Percentiles rank a stretch among this genome's conserved stretches.
Evolutionary conservation across 2,113 vertebrate species (phyloP).

Genomic region (Taxidea taxus): DNA sequence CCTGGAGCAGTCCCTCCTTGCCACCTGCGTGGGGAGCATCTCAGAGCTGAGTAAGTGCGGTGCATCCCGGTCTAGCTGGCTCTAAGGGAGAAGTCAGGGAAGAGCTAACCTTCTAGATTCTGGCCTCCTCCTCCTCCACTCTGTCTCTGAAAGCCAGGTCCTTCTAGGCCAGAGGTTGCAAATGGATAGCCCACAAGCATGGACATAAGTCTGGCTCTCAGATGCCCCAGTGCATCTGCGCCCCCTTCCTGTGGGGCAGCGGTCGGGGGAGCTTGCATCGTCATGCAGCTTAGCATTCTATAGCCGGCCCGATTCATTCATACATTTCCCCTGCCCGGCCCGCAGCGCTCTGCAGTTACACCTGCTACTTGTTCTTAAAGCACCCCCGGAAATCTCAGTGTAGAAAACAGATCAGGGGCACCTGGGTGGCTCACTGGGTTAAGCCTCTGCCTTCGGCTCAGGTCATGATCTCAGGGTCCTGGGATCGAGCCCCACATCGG

Average conservation of each 20-base stretch:
- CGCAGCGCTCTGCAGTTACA: not conserved
- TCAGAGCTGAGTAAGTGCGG: conserved; percentile 95
- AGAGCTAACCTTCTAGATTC: not conserved
- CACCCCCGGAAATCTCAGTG: not conserved
- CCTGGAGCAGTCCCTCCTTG: conserved; percentile 96
- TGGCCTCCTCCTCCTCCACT: not conserved
- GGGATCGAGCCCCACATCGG: too few species aligned
- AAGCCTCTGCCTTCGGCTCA: too few species aligned
- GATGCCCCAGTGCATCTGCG: not conserved
- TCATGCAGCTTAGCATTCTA: not conserved
- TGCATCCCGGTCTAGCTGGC: fast-evolving
- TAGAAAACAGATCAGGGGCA: too few species aligned
- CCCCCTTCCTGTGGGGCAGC: not conserved
- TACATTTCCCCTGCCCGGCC: not conserved
- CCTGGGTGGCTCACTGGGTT: too few species aligned
- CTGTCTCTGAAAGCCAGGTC: not conserved
- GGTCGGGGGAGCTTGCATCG: fast-evolving
- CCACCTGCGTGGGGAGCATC: conserved; percentile 98
- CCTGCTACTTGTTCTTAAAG: not conserved
- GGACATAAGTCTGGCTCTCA: not conserved
- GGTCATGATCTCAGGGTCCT: too few species aligned
- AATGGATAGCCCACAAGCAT: not conserved
- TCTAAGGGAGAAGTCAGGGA: fast-evolving
- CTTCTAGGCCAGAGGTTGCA: not conserved
- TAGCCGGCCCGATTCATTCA: not conserved